Evolutionary conservation across 2,797 vertebrate species (phyloP).

Genomic region (Lagorchestes hirsutus): DNA sequence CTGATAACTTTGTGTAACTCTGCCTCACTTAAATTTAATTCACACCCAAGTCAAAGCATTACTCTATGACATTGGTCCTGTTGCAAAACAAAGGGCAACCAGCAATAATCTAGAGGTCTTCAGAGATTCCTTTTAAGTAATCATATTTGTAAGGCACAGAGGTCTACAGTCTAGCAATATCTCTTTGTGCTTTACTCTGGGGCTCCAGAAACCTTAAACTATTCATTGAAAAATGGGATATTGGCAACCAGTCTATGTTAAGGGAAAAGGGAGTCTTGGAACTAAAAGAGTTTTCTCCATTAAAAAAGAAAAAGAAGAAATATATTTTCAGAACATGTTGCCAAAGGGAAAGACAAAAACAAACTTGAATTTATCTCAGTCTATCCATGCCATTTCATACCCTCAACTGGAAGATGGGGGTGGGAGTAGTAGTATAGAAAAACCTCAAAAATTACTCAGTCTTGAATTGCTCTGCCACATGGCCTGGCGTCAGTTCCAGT

Average conservation of each 20-base stretch:
- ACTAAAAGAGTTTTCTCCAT: constrained; percentile 40
- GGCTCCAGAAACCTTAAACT: not conserved
- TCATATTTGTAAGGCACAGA: not conserved
- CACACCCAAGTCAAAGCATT: not conserved
- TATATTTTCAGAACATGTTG: constrained; percentile 63
- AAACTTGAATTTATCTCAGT: constrained; percentile 4
- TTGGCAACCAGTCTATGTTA: not conserved
- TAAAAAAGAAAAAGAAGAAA: constrained; percentile 49
- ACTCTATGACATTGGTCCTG: not conserved
- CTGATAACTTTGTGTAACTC: not conserved
- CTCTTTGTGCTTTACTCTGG: not conserved
- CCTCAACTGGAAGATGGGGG: not conserved
- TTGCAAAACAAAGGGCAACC: not conserved
- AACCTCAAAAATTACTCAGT: constrained; percentile 54
- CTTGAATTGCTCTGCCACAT: constrained; percentile 27
- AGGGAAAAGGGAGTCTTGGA: not conserved
- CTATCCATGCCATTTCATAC: fast-evolving
- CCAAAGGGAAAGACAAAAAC: constrained; percentile 7
- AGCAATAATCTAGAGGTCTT: not conserved
- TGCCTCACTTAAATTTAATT: not conserved
- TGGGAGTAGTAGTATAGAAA: constrained; percentile 28
- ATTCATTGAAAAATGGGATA: not conserved
- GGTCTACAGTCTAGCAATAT: not conserved
- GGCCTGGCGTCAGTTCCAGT: constrained; percentile 41
- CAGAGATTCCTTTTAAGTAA: not conserved